Evolutionary conservation across 2,797 vertebrate species (phyloP), one percentile per base, ranked within the genome.

Genomic region (Setipinna tenuifilis): DNA sequence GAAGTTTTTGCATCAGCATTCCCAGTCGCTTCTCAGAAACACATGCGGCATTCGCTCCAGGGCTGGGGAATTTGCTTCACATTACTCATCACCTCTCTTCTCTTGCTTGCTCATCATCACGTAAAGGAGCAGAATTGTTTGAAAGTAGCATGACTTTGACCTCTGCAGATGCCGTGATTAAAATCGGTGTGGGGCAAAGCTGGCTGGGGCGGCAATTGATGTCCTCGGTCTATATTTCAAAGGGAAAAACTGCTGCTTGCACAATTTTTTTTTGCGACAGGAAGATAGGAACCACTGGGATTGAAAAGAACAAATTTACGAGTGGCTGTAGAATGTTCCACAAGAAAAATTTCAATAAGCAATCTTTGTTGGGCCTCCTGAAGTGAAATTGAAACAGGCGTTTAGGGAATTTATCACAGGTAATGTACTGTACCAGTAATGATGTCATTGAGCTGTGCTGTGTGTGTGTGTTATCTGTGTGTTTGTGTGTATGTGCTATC

Each of bases 141-240:
- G 59, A 83, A 86, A 88, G 85, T 48, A 78, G 85, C 65, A 87
- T 88, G 89, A 89, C 90, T 88, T 91, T 89, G 85, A 91, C 82
- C 91, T 93, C 85, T 44, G 82, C 71, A 92, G 88, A 89, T 86
- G 85, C 92, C 89, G 85, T 84, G 89, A 88, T 91, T 93, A 89
- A 88, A 71, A 91, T 94, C 89, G 88, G 81, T 87, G 87, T 91
- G 87, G 1, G 1, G 91, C 91, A 83, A 81, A 85, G 87, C 93
- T 93, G 91, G 89, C 91, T 92, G 89, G 92, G 94, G 92, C 90
- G 90, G 90, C 90, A 93, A 93, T 90, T 91, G 92, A 92, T 92
- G 92, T 95, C 93, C 89, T 81, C 87, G 92, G 90, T 89, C 90
- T 54, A 28, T 85, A 88, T 92, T 92, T 85, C 89, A 88, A 84